Base-by-base conservation (phyloP, 37 sponge, comb jelly and placozoan species). In the Ianthella basta region DNA sequence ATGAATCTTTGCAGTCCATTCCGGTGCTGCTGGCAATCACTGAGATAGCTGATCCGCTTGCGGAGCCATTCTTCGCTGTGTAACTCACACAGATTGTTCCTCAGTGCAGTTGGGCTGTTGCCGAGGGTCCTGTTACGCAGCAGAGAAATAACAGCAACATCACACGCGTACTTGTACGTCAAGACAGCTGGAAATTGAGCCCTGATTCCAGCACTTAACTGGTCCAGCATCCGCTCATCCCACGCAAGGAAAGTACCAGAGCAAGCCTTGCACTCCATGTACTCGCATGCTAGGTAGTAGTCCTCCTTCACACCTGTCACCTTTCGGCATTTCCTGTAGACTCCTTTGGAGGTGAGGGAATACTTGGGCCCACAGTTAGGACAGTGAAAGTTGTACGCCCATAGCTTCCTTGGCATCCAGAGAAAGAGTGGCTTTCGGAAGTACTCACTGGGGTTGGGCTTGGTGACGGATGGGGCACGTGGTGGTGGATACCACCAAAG, bases 381-480 rank as follows among this genome's bases (percentile, higher is more conserved):
- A 27, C 87, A 80, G 10, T 50, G 21, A 59, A 86, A 80, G 57
- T 86, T 81, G 3, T 65, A 25, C 38, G 4, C 65, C 87, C 87
- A 86, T 57, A 86, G 8, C 53, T 78, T 75, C 79, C 79, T 75
- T 38, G 86, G 86, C 81, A 80, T 80, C 81, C 81, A 80, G 15
- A 80, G 59, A 3, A 80, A 29, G 1, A 80, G 34, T 0, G 33
- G 0, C 21, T 14, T 54, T 19, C 18, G 15, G 6, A 14, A 20
- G 60, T 80, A 80, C 0, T 0, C 29, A 27, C 15, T 60, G 2
- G 81, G 81, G 0, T 80, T 1, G 1, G 81, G 81, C 34, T 57
- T 0, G 13, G 21, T 29, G 24, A 15, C 13, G 56, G 5, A 15
- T 0, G 30, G 30, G 1, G 60, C n/a, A 16, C 1, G 1, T 24